Conservation (phyloP, 2,113 vertebrate species). For the Xiphias gladius region DNA sequence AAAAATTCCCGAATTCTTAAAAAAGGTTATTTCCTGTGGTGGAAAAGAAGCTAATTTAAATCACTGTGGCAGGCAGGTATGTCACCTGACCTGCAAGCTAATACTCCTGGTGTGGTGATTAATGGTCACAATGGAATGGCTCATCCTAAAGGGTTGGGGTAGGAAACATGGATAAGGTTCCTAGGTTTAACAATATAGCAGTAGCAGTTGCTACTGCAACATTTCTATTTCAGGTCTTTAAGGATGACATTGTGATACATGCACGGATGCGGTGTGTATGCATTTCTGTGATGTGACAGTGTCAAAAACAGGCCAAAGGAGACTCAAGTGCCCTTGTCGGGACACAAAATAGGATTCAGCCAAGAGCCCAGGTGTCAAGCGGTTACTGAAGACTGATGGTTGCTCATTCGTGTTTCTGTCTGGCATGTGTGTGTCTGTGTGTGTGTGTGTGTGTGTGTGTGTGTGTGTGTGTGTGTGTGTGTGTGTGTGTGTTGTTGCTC, state of each 20-base stretch:
- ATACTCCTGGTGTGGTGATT: conserved; percentile 64
- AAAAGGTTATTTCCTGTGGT: neutral
- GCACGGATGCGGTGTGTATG: conserved; percentile 10
- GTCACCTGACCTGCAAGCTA: conserved; percentile 35
- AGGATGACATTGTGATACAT: conserved; percentile 60
- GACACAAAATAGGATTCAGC: conserved; percentile 58
- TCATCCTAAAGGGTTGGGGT: conserved; percentile 32
- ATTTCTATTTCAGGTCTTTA: conserved; percentile 56
- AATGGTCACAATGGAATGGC: conserved; percentile 56
- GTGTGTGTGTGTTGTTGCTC: conserved; percentile 5
- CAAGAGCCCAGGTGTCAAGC: conserved; percentile 67
- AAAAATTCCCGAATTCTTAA: neutral
- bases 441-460: conserved; percentile 17
- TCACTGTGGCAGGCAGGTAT: conserved; percentile 30
- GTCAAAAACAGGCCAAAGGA: conserved; percentile 56
- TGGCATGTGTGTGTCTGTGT: no score
- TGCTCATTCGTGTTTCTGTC: conserved; percentile 20
- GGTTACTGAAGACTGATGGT: conserved; percentile 75
- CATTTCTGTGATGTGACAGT: conserved; percentile 20
- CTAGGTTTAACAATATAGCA: no score
- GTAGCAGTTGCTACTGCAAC: no score
- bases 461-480: neutral
- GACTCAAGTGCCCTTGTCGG: conserved; percentile 58
- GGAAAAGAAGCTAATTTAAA: conserved; percentile 28
- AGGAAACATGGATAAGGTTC: conserved; percentile 42